phyloP scores from a whole-genome alignment of 2,888 invertebrate species.

The Agrilus mali region DNA sequence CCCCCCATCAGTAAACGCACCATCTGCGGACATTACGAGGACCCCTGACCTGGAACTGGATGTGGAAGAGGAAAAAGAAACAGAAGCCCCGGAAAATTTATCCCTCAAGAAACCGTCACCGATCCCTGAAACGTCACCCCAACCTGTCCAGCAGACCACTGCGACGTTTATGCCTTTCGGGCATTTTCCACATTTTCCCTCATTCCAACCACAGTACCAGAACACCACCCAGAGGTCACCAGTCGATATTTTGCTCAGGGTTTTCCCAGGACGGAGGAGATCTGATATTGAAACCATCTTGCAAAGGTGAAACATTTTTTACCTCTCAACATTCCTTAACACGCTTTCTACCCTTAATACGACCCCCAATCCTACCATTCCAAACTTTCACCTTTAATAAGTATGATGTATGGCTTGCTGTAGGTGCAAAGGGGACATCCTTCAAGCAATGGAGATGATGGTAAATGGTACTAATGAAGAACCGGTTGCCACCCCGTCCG shows the following conservation, averaged over 20 bases:
- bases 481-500: slow-evolving; percentile 40
- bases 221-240: slow-evolving; percentile 54
- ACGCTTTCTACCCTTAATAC: no score
- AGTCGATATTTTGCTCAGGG: slow-evolving; percentile 75
- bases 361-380: no score
- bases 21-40: slow-evolving; percentile 21
- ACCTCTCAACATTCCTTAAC: no score
- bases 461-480: slow-evolving; percentile 42
- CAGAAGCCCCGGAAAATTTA: slow-evolving; percentile 62
- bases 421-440: slow-evolving; percentile 61
- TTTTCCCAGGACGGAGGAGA: slow-evolving; percentile 79
- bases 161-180: slow-evolving; percentile 35
- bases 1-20: slow-evolving; percentile 29
- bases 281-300: slow-evolving; percentile 77
- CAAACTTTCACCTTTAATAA: no score
- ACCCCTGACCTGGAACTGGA: slow-evolving; percentile 40
- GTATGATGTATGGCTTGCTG: slow-evolving; percentile 12
- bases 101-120: slow-evolving; percentile 58
- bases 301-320: slow-evolving; percentile 36
- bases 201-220: slow-evolving; percentile 25
- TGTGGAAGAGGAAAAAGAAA: slow-evolving; percentile 38
- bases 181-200: slow-evolving; percentile 32
- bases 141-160: slow-evolving; percentile 19
- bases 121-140: slow-evolving; percentile 22
- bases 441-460: slow-evolving; percentile 88